Percentiles rank a stretch among this genome's conserved stretches.
Conservation (phyloP, 2,113 vertebrate species). For the Nannobrachium achirus region DNA sequence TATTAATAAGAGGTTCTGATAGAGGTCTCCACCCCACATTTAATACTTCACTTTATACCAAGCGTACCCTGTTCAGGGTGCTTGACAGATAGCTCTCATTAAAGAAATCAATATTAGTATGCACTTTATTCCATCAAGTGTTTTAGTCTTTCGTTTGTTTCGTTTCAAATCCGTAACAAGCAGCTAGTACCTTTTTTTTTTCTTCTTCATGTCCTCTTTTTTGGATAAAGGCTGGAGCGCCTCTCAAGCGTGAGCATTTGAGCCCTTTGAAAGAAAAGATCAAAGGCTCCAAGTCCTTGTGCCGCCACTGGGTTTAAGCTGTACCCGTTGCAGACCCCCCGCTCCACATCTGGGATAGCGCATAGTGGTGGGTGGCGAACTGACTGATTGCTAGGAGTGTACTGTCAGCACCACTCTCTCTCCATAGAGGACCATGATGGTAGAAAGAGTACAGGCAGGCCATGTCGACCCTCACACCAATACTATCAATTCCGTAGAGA, state of each 20-base stretch:
- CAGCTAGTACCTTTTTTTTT: conserved; percentile 45
- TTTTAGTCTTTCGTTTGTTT: conserved; percentile 45
- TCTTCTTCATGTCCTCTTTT: conserved; percentile 36
- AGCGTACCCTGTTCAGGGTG: conserved; percentile 33
- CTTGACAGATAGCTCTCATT: conserved; percentile 63
- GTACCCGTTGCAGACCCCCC: conserved; percentile 55
- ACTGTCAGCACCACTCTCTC: conserved; percentile 68
- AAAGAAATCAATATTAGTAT: conserved; percentile 53
- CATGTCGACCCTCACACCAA: conserved; percentile 37
- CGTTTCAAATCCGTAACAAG: conserved; percentile 62
- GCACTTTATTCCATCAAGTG: conserved; percentile 44
- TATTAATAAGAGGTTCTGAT: conserved; percentile 78
- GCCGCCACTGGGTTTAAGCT: conserved; percentile 72
- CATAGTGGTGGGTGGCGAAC: conserved; percentile 80
- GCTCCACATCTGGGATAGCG: conserved; percentile 69
- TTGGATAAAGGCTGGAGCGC: conserved; percentile 65
- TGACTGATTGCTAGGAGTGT: conserved; percentile 77
- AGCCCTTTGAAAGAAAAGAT: conserved; percentile 78
- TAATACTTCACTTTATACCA: conserved; percentile 60
- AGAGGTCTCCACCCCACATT: conserved; percentile 72
- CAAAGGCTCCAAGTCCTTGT: conserved; percentile 71
- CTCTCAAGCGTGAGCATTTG: conserved; percentile 72
- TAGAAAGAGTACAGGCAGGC: conserved; percentile 53
- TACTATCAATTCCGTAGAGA: conserved; percentile 41
- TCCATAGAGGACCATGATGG: conserved; percentile 58